Evolutionary conservation across 2,797 vertebrate species (phyloP).

Genomic region (Cygnus olor): DNA sequence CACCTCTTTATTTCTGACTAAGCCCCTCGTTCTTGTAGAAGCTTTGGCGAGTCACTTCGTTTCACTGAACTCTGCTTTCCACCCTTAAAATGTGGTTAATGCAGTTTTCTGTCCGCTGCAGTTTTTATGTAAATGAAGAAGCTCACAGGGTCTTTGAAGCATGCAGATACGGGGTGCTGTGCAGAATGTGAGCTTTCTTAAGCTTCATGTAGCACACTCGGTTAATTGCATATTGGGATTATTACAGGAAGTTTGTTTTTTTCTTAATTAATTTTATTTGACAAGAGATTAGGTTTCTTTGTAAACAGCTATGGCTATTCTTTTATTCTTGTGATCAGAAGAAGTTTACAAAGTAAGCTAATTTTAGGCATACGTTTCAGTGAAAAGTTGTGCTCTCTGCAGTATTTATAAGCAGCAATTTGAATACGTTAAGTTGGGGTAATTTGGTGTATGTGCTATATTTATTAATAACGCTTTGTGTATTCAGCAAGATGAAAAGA

Average conservation of each 20-base stretch:
- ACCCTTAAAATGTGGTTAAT: not conserved
- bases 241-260: not conserved
- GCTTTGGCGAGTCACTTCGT: not conserved
- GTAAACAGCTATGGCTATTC: not conserved
- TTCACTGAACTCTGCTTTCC: not conserved
- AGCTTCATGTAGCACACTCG: not conserved
- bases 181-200: not conserved
- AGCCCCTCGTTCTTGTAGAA: fast-evolving
- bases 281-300: not conserved
- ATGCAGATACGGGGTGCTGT: not conserved
- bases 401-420: not conserved
- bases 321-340: not conserved
- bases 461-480: not conserved
- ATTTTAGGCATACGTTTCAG: not conserved
- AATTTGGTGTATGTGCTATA: not conserved
- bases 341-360: not conserved
- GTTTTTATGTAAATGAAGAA: not conserved
- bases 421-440: not conserved
- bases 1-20: not conserved
- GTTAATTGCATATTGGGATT: not conserved
- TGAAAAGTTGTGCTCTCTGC: not conserved
- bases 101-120: not conserved
- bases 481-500: not conserved
- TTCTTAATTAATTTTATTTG: not conserved
- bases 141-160: not conserved